phyloP scores from a whole-genome alignment of 2,888 invertebrate species.

The Philonicus albiceps region DNA sequence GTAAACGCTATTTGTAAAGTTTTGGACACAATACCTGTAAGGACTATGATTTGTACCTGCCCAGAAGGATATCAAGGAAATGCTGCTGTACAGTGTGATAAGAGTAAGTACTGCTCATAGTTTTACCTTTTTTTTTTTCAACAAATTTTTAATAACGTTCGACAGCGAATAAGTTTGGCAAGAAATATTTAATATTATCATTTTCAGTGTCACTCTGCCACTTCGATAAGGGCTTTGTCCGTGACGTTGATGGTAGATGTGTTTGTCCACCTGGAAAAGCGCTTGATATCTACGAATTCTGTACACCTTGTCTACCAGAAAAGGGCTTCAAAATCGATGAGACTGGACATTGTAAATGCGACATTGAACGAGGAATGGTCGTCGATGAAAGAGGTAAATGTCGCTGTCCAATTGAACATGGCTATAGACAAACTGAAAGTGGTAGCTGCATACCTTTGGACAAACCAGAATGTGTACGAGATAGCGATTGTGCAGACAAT shows the following conservation, averaged over 20 bases:
- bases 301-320: conserved; percentile 75
- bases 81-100: conserved; percentile 83
- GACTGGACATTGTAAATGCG: conserved; percentile 83
- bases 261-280: conserved; percentile 81
- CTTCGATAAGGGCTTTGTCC: conserved; percentile 73
- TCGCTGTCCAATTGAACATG: conserved; percentile 75
- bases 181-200: conserved; percentile 18
- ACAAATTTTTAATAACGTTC: background rate
- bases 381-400: conserved; percentile 81
- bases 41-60: conserved; percentile 90
- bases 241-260: conserved; percentile 71
- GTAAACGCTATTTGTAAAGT: conserved; percentile 81
- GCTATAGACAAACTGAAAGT: conserved; percentile 69
- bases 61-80: conserved; percentile 86
- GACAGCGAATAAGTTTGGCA: too few relatives aligned
- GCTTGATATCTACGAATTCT: conserved; percentile 78
- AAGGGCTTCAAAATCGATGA: conserved; percentile 79
- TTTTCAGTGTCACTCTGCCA: conserved; percentile 69
- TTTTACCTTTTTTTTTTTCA: background rate
- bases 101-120: conserved; percentile 67
- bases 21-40: conserved; percentile 81
- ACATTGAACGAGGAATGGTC: conserved; percentile 78
- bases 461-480: conserved; percentile 70
- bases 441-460: conserved; percentile 69
- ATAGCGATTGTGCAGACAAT: conserved; percentile 80